Evolutionary conservation across 92 coral and sea anemone species (phyloP).

Genomic region (Porites evermanni): DNA sequence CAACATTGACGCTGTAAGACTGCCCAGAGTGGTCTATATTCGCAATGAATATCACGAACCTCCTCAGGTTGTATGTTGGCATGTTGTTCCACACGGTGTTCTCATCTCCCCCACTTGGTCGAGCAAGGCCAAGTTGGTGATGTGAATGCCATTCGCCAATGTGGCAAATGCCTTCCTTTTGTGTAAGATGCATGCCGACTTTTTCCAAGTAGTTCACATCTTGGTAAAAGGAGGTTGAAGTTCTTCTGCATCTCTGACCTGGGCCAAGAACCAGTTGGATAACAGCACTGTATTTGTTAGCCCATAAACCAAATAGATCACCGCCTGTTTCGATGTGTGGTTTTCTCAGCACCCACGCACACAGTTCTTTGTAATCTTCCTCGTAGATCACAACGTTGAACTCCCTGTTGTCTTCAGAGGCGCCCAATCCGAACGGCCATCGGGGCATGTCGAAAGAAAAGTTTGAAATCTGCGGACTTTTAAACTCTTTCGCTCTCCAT

Average conservation of each 20-base stretch:
- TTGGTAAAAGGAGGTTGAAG: slow-evolving; percentile 76
- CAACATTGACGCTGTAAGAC: slow-evolving; percentile 24
- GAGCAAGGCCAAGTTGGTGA: slow-evolving; percentile 72
- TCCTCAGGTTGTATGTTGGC: slow-evolving; percentile 70
- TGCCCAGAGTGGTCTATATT: slow-evolving; percentile 37
- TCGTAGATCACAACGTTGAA: slow-evolving; percentile 59
- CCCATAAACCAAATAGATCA: slow-evolving; percentile 92
- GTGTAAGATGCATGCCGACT: slow-evolving; percentile 72
- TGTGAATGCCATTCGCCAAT: slow-evolving; percentile 99
- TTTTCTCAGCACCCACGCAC: slow-evolving; percentile 64
- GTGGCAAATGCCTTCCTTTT: slow-evolving; percentile 83
- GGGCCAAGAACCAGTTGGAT: slow-evolving; percentile 91
- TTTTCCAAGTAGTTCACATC: slow-evolving; percentile 76
- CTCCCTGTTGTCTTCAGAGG: background rate
- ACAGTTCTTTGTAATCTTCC: slow-evolving; percentile 65
- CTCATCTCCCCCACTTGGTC: slow-evolving; percentile 91
- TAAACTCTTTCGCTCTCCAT: slow-evolving; percentile 40
- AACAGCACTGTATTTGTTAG: slow-evolving; percentile 76
- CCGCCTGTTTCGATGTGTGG: slow-evolving; percentile 90
- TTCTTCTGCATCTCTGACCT: slow-evolving; percentile 71
- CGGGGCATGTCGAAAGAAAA: background rate
- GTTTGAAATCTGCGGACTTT: background rate
- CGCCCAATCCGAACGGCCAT: background rate
- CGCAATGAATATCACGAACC: slow-evolving; percentile 85
- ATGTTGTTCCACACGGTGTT: slow-evolving; percentile 91